Base-by-base conservation (phyloP, 1,140 invertebrate species). In the Bombyx mandarina region DNA sequence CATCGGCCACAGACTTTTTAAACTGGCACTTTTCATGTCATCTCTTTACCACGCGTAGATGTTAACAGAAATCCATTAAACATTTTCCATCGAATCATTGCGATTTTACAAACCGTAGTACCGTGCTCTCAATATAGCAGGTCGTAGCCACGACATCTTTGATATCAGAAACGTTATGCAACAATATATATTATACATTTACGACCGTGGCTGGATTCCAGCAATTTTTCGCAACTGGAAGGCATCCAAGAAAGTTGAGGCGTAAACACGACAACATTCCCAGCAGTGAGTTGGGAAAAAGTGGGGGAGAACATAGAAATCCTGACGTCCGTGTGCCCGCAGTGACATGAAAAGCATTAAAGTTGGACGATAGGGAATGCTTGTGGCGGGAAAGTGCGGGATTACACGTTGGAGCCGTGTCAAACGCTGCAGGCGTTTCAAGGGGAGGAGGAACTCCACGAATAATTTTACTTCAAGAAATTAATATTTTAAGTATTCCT, bases 231-330 rank as follows among this genome's bases (percentile, higher is more conserved):
- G 58, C 56, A 50, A 35, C 64, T 73, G 71, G 71, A 77, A 62
- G 54, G 57, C 56, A 58, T 70, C 74, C 74, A 77, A 72, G 64
- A 65, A 77, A 77, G 55, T 77, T 69, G 53, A 54, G 54, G 59
- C 68, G 64, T 60, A 67, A 70, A 72, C 69, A 70, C 69, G 67
- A 69, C 70, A 71, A 59, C 56, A 63, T 70, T 62, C 61, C 65
- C 60, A 62, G 60, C 70, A 66, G 63, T 67, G 61, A 62, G 69
- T 69, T 66, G 61, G 66, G 73, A 71, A 77, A 77, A 69, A 35
- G 66, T 66, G 55, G 61, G 56, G 63, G 49, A 61, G 65, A 67
- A 78, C 69, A 74, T 71, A 75, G 68, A 63, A 68, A 66, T 46
- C 56, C 56, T 67, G 69, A 73, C 67, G 54, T 52, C 51, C 63